A percentile compares a stretch with the other conserved stretches of the same genome.
phyloP scores from a whole-genome alignment of 2,113 vertebrate genomes.

The Varanus komodoensis region DNA sequence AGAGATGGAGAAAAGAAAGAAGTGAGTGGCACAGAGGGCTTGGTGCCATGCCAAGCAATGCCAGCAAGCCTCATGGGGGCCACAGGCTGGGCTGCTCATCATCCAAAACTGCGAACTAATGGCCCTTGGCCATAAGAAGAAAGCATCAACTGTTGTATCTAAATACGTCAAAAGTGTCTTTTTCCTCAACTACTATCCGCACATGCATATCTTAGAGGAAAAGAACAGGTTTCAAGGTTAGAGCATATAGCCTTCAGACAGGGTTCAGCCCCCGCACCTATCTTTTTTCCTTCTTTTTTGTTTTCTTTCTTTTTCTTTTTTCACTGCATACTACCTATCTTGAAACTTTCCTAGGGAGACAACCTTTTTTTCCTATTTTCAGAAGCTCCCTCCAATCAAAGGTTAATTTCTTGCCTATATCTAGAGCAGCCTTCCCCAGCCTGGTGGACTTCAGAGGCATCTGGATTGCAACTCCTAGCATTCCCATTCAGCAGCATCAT shows the following conservation, averaged over 20 bases:
- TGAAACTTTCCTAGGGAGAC: not conserved
- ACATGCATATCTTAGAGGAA: not conserved
- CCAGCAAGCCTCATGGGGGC: not conserved
- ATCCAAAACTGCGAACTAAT: not conserved
- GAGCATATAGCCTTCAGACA: not conserved
- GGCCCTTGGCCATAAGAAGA: not conserved
- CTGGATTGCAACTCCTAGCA: too few species aligned
- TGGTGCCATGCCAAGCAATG: not conserved
- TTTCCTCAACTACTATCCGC: not conserved
- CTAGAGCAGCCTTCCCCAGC: too few species aligned
- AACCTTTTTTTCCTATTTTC: not conserved
- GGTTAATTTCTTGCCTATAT: not conserved
- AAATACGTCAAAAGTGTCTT: not conserved
- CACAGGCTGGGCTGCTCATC: not conserved
- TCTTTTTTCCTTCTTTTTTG: too few species aligned
- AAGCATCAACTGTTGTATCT: not conserved
- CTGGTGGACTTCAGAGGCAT: too few species aligned
- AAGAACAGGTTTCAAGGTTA: not conserved
- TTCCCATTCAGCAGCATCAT: too few species aligned
- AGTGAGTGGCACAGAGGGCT: not conserved
- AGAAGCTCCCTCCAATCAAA: not conserved
- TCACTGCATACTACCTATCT: too few species aligned
- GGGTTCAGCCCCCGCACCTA: not conserved
- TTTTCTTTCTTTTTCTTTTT: too few species aligned
- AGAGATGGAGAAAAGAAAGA: too few species aligned